Conservation (phyloP, 2,797 vertebrate species). For the Triplophysa yarkandensis region DNA sequence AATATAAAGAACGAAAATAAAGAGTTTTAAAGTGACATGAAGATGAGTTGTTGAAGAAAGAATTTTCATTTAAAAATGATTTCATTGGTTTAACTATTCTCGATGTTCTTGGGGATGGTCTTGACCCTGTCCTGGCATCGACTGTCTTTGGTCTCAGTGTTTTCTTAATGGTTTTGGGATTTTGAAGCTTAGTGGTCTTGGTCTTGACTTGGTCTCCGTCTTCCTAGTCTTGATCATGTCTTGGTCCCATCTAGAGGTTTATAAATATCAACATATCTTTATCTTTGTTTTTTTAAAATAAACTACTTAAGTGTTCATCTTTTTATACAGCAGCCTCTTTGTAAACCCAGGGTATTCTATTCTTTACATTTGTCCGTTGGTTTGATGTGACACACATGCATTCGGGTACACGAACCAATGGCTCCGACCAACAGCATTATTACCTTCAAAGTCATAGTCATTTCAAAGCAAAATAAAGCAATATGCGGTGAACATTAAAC, state of each 20-base stretch:
- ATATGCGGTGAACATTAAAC: constrained; percentile 23
- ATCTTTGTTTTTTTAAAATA: not conserved
- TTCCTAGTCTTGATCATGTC: no score
- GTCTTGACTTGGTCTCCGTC: no score
- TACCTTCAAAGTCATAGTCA: constrained; percentile 29
- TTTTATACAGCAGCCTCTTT: constrained; percentile 7
- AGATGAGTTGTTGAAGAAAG: no score
- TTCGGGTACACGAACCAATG: not conserved
- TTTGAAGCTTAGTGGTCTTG: no score
- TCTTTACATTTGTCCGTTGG: constrained; percentile 1
- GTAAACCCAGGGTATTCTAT: not conserved
- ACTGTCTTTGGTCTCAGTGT: no score
- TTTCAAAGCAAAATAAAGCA: constrained; percentile 45
- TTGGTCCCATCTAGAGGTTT: not conserved
- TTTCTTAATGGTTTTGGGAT: no score
- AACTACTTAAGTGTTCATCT: not conserved
- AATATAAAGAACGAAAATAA: no score
- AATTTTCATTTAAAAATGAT: no score
- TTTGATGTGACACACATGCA: not conserved
- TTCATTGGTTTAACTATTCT: no score
- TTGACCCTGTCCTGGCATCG: no score
- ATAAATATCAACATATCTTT: not conserved
- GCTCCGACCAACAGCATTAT: not conserved
- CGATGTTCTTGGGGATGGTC: no score
- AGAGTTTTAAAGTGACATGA: no score